phyloP scores from a whole-genome alignment of 1,140 invertebrate species.

The Cydia splendana region DNA sequence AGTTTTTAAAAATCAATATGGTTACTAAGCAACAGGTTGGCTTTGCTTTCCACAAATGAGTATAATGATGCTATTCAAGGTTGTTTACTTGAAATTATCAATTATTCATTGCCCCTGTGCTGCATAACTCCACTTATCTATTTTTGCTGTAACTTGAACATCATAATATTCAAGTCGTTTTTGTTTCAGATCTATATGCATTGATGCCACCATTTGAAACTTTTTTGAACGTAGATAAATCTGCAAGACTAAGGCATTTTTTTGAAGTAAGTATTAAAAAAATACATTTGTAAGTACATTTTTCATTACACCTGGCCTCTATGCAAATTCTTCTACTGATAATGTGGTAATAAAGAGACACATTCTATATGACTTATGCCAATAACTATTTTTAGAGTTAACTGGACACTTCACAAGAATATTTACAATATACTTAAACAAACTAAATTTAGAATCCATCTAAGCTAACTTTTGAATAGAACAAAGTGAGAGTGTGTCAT shows the following conservation, averaged over 20 bases:
- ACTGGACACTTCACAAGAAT: too few relatives aligned
- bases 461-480: too few relatives aligned
- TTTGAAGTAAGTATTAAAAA: conserved; percentile 83
- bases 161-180: conserved; percentile 36
- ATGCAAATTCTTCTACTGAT: not conserved
- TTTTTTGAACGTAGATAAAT: conserved; percentile 87
- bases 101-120: not conserved
- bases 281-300: not conserved
- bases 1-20: conserved; percentile 13
- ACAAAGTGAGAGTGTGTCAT: too few relatives aligned
- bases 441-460: too few relatives aligned
- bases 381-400: too few relatives aligned
- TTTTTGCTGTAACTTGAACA: conserved; percentile 16
- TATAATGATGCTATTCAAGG: not conserved
- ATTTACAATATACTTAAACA: too few relatives aligned
- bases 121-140: not conserved
- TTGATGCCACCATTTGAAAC: conserved; percentile 92
- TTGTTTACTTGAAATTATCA: conserved; percentile 7
- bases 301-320: conserved; percentile 28
- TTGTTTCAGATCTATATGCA: conserved; percentile 87
- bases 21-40: conserved; percentile 9
- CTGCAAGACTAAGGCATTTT: conserved; percentile 87
- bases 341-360: not conserved
- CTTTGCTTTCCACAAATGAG: not conserved
- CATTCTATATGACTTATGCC: not conserved